Evolutionary conservation across 2,888 invertebrate species (phyloP).

Genomic region (Phortica okadai): DNA sequence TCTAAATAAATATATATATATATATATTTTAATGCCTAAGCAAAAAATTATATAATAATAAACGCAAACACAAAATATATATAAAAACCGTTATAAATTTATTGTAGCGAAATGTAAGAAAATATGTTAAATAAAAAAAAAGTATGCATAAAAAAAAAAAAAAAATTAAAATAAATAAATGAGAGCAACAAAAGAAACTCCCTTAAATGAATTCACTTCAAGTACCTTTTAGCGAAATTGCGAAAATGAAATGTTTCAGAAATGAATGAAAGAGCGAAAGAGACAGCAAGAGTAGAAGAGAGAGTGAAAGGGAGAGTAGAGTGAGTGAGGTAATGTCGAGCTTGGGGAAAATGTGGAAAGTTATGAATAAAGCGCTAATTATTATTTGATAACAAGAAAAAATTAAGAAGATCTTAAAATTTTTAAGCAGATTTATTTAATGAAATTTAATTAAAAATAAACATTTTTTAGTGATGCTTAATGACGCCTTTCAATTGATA

Average conservation of each 20-base stretch:
- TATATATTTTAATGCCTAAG: constrained; percentile 9
- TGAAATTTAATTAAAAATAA: not conserved
- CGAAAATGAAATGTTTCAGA: constrained; percentile 5
- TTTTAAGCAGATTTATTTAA: too few species aligned
- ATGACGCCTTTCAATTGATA: not conserved
- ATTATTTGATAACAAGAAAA: too few species aligned
- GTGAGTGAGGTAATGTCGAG: too few species aligned
- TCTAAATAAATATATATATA: constrained; percentile 10
- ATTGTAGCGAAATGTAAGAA: constrained; percentile 37
- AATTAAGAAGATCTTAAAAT: too few species aligned
- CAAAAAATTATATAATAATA: not conserved
- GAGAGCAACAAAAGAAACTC: constrained; percentile 20
- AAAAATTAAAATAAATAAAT: constrained; percentile 40
- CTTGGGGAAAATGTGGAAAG: too few species aligned
- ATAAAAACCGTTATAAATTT: constrained; percentile 33
- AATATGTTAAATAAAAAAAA: constrained; percentile 31
- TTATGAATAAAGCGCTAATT: too few species aligned
- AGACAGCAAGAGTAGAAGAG: not conserved
- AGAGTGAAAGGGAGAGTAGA: too few species aligned
- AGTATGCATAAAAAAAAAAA: constrained; percentile 42
- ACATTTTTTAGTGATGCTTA: constrained; percentile 30
- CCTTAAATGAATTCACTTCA: constrained; percentile 69
- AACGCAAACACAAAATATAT: constrained; percentile 13
- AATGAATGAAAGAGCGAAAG: not conserved
- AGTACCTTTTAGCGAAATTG: constrained; percentile 68